phyloP scores from a whole-genome alignment of 2,888 invertebrate genomes.

The Yponomeuta malinellus region DNA sequence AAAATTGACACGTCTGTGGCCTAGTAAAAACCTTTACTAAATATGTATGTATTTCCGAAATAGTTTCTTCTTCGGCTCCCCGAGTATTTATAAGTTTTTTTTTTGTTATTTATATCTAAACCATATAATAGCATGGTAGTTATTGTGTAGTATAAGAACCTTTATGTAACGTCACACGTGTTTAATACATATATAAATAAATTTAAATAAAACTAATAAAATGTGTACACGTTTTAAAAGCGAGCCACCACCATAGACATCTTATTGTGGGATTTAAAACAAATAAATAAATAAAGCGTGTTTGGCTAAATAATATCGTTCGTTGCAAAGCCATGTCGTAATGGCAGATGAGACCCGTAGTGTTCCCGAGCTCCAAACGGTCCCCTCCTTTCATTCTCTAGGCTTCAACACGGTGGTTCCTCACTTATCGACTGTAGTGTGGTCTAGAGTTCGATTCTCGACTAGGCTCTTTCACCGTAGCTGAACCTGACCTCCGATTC shows the following conservation, averaged over 20 bases:
- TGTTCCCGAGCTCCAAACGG: conserved; percentile 28
- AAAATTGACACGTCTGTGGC: conserved; percentile 41
- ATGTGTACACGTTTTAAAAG: conserved; percentile 25
- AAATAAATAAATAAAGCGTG: conserved; percentile 23
- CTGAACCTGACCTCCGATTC: conserved; percentile 34
- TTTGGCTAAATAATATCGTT: neutral
- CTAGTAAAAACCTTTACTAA: conserved; percentile 31
- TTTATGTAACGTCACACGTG: conserved; percentile 33
- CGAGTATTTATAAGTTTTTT: conserved; percentile 23
- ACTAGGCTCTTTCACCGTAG: conserved; percentile 16
- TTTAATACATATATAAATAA: conserved; percentile 29
- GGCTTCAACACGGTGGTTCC: conserved; percentile 2
- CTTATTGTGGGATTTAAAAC: conserved; percentile 31
- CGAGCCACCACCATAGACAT: conserved; percentile 55
- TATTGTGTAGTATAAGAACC: conserved; percentile 46
- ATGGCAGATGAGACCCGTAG: conserved; percentile 40
- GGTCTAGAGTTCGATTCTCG: conserved; percentile 31
- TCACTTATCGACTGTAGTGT: neutral
- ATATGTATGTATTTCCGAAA: conserved; percentile 7
- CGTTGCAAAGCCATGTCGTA: conserved; percentile 22
- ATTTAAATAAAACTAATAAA: neutral
- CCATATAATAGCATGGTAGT: conserved; percentile 49
- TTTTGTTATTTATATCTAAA: conserved; percentile 8
- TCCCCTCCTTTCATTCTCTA: conserved; percentile 4
- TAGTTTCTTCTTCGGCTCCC: conserved; percentile 58